Base-by-base conservation (phyloP, 1,140 invertebrate genomes). In the Drosophila ficusphila region DNA sequence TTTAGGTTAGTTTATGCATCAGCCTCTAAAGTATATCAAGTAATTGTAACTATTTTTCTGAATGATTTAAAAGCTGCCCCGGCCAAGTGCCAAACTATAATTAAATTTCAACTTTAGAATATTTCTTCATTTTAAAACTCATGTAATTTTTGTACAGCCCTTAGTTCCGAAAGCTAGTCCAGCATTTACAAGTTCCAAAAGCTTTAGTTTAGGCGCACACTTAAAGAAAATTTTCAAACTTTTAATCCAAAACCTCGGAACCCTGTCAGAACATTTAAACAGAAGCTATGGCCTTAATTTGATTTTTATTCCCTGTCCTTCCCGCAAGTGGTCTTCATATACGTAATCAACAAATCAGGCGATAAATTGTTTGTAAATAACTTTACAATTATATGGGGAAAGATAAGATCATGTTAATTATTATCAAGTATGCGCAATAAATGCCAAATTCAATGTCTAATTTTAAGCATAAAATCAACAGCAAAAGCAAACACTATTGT, bases 391-490 rank as follows among this genome's bases (percentile, higher is more conserved):
- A 23, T 73, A 68, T 76, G 48, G 46, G 27, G 48, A 58, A 57
- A 51, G 36, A 29, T 7, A 54, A 64, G 53, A 61, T 79, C 79
- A 79, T 75, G 76, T 74, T 48, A 82, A 75, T 61, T 64, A 70
- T 41, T 65, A 67, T 58, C 54, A 48, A 78, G 61, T 69, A 76
- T 81, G 77, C 81, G 81, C 81, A 88, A 88, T 85, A 85, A 75
- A 85, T 85, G 81, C 81, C 81, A 85, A 85, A 85, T 88, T 88
- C 79, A 86, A 73, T 85, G 77, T 85, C 72, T 85, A 88, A 53
- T 69, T 85, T 76, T 85, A 85, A 85, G 81, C 77, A 65, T 76
- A 7, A 52, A 69, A 83, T 58, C 74, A 78, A 51, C 52, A 75
- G 62, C 64, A 67, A 75, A 62, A 83, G 61, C 74, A 82, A 64